Conservation (phyloP, 2,888 invertebrate species). For the Polietes domitor region DNA sequence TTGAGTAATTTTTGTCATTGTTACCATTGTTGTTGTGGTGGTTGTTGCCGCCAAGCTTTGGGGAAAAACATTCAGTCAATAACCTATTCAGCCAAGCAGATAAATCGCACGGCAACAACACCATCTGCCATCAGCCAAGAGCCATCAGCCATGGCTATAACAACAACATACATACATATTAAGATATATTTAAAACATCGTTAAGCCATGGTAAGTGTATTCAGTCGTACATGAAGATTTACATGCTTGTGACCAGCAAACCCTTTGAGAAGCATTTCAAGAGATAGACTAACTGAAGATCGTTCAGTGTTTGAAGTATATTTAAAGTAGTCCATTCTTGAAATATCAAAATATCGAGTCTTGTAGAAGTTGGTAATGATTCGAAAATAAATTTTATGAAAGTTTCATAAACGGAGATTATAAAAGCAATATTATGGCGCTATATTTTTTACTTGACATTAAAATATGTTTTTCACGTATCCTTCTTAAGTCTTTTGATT, state of each 20-base stretch:
- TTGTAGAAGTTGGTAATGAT: too few species aligned
- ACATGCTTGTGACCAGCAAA: background rate
- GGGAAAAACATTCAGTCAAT: slow-evolving; percentile 51
- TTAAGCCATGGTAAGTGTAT: background rate
- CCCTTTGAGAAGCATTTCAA: background rate
- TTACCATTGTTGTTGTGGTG: background rate
- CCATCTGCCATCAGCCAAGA: too few species aligned
- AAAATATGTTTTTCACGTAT: too few species aligned
- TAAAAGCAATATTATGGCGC: too few species aligned
- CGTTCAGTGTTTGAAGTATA: too few species aligned
- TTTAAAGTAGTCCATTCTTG: too few species aligned
- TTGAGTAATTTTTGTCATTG: slow-evolving; percentile 17
- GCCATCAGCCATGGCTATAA: background rate
- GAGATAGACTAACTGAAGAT: too few species aligned
- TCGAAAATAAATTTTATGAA: too few species aligned
- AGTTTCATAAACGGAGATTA: too few species aligned
- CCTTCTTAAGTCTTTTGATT: too few species aligned
- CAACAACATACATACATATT: slow-evolving; percentile 23
- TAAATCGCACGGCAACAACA: slow-evolving; percentile 44
- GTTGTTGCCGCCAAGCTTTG: background rate
- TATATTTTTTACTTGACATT: too few species aligned
- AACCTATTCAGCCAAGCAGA: slow-evolving; percentile 62
- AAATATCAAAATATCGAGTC: too few species aligned
- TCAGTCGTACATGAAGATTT: background rate
- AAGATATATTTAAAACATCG: slow-evolving; percentile 38